Conservation (phyloP, 2,797 vertebrate genomes). For the Adelosebastes latens region DNA sequence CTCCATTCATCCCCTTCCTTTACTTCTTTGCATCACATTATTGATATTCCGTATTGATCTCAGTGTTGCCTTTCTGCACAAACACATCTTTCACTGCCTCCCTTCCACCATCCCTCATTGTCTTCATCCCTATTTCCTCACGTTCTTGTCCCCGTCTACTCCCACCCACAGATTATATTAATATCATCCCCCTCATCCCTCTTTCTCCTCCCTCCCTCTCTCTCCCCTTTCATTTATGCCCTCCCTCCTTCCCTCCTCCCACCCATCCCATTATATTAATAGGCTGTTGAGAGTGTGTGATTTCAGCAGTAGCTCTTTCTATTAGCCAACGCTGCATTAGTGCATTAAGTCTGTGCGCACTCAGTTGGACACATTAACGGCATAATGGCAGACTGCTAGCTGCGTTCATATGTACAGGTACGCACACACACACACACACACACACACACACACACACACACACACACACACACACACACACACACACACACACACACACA, state of each 20-base stretch:
- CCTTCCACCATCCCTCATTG: background rate
- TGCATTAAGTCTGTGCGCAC: conserved; percentile 52
- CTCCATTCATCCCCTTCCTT: background rate
- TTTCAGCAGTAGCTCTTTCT: conserved; percentile 62
- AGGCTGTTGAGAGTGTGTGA: conserved; percentile 52
- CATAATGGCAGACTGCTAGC: conserved; percentile 30
- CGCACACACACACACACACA: background rate
- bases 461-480: no score
- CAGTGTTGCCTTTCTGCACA: background rate
- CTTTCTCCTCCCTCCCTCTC: background rate
- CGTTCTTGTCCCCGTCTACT: conserved; percentile 14
- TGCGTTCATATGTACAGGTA: conserved; percentile 25
- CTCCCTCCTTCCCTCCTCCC: background rate
- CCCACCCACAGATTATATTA: conserved; percentile 36
- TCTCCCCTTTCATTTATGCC: background rate
- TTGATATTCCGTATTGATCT: conserved; percentile 27
- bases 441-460: no score
- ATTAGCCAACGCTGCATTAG: conserved; percentile 60
- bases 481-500: no score
- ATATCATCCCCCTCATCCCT: conserved; percentile 11
- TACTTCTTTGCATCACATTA: background rate
- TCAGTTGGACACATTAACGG: conserved; percentile 46
- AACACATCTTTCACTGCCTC: background rate
- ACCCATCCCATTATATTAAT: conserved; percentile 60
- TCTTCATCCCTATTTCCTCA: background rate